Conservation (phyloP, 2,797 vertebrate genomes). For the Lacerta viridis region DNA sequence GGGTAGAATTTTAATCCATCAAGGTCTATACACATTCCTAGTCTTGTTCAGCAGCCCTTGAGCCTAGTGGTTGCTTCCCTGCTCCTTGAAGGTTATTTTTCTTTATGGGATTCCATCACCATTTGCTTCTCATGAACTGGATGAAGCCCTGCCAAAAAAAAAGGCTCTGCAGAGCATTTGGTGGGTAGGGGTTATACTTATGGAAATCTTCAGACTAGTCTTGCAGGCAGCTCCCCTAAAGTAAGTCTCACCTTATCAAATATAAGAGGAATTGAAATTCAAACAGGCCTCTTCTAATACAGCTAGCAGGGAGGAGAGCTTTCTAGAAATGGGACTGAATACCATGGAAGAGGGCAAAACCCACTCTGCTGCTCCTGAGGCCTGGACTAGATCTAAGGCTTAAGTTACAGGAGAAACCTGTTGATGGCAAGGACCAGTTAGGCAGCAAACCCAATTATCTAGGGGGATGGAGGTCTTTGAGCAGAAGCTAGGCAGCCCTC, state of each 20-base stretch:
- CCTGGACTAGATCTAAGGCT: neutral
- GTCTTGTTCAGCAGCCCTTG: neutral
- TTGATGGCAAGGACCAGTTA: no score
- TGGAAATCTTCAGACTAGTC: neutral
- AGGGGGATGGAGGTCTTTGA: neutral
- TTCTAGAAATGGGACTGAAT: no score
- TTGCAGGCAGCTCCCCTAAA: neutral
- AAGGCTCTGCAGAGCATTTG: neutral
- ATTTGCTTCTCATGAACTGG: no score
- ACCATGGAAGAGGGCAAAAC: neutral
- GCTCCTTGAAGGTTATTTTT: neutral
- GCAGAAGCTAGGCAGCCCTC: neutral
- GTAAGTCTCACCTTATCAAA: neutral
- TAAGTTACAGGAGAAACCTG: neutral
- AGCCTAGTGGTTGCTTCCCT: neutral
- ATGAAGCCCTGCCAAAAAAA: neutral
- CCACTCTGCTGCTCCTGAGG: neutral
- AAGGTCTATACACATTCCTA: neutral
- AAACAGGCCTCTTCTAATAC: neutral
- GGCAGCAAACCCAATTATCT: neutral
- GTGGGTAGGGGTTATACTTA: neutral
- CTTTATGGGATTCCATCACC: neutral
- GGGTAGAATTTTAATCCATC: neutral
- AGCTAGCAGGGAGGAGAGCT: neutral
- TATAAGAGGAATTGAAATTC: neutral